Evolutionary conservation across 1,140 invertebrate genomes (phyloP).

Genomic region (Drosophila erecta): DNA sequence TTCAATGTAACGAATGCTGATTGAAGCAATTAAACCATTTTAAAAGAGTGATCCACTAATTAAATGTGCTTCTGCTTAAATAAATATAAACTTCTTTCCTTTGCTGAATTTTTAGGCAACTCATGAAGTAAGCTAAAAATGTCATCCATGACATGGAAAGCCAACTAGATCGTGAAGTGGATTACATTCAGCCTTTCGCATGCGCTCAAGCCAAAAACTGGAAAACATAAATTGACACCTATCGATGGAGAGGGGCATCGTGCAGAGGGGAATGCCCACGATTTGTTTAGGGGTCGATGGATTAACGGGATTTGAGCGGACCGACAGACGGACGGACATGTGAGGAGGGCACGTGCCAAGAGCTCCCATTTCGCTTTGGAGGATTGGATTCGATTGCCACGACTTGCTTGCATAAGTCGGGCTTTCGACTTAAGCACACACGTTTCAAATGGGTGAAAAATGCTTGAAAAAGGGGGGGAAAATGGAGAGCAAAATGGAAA

Average conservation of each 20-base stretch:
- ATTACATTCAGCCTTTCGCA: slow-evolving; percentile 5
- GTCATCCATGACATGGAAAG: background rate
- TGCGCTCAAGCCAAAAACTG: no score
- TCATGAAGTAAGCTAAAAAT: background rate
- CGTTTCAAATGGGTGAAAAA: slow-evolving; percentile 6
- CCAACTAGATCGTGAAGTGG: slow-evolving; percentile 1
- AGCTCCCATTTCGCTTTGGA: slow-evolving; percentile 23
- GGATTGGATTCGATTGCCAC: slow-evolving; percentile 29
- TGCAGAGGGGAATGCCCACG: background rate
- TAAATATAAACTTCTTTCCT: background rate
- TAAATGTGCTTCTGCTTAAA: background rate
- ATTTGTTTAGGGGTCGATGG: slow-evolving; percentile 26
- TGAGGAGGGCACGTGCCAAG: slow-evolving; percentile 33
- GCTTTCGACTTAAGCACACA: slow-evolving; percentile 19
- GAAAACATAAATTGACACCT: background rate
- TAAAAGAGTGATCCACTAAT: no score
- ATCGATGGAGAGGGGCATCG: slow-evolving; percentile 2
- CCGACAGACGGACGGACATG: slow-evolving; percentile 12
- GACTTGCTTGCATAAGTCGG: slow-evolving; percentile 36
- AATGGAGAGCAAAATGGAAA: background rate
- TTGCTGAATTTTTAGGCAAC: background rate
- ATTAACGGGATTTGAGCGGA: slow-evolving; percentile 29
- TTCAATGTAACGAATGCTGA: no score
- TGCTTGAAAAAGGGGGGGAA: background rate
- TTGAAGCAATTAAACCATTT: no score